Percentiles rank a stretch among this genome's conserved stretches.
Evolutionary conservation across 2,888 invertebrate genomes (phyloP).

Genomic region (Cryptophagus acutangulus): DNA sequence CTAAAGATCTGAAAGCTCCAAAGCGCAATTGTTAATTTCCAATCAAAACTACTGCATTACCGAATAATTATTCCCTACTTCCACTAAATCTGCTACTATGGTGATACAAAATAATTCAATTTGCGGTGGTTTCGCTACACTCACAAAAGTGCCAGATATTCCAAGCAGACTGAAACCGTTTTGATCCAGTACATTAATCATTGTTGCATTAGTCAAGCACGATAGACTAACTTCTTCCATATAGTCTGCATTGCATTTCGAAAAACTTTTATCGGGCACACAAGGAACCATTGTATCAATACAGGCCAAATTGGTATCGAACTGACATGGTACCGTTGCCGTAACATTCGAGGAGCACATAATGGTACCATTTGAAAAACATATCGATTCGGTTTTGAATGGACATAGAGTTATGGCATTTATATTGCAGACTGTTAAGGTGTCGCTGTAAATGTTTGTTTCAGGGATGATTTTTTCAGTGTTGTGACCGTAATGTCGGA

Average conservation of each 20-base stretch:
- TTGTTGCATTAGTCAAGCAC: neutral
- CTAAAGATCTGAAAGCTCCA: too few species aligned
- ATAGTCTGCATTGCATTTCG: neutral
- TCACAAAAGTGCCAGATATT: slow-evolving; percentile 1
- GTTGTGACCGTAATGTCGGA: neutral
- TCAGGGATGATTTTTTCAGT: too few species aligned
- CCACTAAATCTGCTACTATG: neutral
- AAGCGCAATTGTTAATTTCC: too few species aligned
- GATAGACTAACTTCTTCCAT: neutral
- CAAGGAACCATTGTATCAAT: neutral
- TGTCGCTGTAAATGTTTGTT: neutral
- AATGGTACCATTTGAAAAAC: neutral
- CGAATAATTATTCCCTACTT: neutral
- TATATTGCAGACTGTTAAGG: neutral
- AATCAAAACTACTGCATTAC: too few species aligned
- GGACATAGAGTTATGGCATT: neutral
- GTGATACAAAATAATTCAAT: slow-evolving; percentile 1
- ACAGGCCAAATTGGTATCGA: neutral
- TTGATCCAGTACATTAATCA: neutral
- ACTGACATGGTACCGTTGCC: neutral
- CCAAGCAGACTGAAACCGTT: neutral
- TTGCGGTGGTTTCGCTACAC: neutral
- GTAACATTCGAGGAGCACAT: neutral
- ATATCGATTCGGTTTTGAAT: neutral
- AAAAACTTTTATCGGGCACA: neutral